Evolutionary conservation across 2,888 invertebrate genomes (phyloP).

Genomic region (Stenodera caucasica): DNA sequence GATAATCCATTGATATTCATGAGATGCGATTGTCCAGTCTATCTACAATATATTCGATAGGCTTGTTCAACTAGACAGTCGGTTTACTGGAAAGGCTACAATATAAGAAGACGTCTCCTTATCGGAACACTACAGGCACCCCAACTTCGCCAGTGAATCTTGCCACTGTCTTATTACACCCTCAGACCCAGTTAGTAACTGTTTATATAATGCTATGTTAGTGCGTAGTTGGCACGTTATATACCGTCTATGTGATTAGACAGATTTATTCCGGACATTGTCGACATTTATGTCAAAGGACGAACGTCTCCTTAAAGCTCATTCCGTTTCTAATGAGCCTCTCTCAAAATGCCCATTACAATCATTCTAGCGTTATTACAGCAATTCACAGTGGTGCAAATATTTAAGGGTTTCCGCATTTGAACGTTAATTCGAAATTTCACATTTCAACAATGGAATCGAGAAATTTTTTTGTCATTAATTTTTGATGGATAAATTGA

Average conservation of each 20-base stretch:
- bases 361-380: conserved; percentile 48
- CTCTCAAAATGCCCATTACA: conserved; percentile 47
- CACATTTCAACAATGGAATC: no score
- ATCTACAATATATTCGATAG: no score
- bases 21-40: conserved; percentile 27
- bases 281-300: conserved; percentile 51
- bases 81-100: conserved; percentile 24
- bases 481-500: no score
- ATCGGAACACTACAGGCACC: conserved; percentile 43
- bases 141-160: conserved; percentile 48
- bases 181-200: conserved; percentile 47
- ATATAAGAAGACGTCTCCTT: conserved; percentile 44
- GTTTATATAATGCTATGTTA: conserved; percentile 53
- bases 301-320: conserved; percentile 44
- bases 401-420: no score
- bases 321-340: conserved; percentile 49
- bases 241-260: conserved; percentile 55
- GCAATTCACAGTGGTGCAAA: conserved; percentile 49
- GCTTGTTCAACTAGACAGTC: not conserved
- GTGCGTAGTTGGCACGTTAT: conserved; percentile 55
- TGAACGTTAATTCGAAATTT: no score
- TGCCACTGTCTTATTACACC: conserved; percentile 48
- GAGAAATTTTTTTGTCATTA: no score
- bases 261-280: conserved; percentile 54
- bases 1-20: conserved; percentile 22